Evolutionary conservation across 1,140 invertebrate genomes (phyloP), one percentile per base, ranked within the genome.

Genomic region (Papilio polytes): DNA sequence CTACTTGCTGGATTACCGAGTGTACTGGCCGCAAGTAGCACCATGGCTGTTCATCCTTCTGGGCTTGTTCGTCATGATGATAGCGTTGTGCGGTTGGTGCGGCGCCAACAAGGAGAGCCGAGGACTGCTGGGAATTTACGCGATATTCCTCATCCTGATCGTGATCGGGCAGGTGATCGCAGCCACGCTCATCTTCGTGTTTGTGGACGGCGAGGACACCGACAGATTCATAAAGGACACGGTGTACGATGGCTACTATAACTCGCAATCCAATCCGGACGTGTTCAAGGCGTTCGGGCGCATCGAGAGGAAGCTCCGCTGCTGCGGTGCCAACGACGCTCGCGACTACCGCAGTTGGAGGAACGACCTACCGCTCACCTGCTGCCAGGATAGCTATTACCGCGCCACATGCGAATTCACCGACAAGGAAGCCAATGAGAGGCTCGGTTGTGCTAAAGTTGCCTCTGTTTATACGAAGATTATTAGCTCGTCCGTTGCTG

Each of bases 21-120:
- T 95, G 3, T 95, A 95, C 84, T 95, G 94, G 94, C 94, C 92
- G 10, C 94, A 95, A 80, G 92, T 94, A 0, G 92, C 91, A 73
- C 94, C 94, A 91, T 95, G 94, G 94, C 87, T 95, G 66, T 95
- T 95, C 81, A 95, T 95, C 46, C 46, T 95, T 0, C 83, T 92
- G 8, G 94, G 94, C 53, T 59, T 95, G 18, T 91, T 92, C 74
- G 88, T 95, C 3, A 91, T 95, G 88, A 86, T 91, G 72, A 87
- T 95, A 10, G 88, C 94, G 0, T 91, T 94, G 82, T 94, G 92
- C 78, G 94, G 94, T 31, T 95, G 89, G 88, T 94, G 91, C 82
- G 94, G 92, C 12, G 85, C 94, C 15, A 90, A 89, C 77, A 87
- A 83, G 82, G 92, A 95, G 73, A 94, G 91, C 85, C 85, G 92